A percentile compares a stretch with the other conserved stretches of the same genome.
Evolutionary conservation across 2,113 vertebrate genomes (phyloP).

Genomic region (Barbus barbus): DNA sequence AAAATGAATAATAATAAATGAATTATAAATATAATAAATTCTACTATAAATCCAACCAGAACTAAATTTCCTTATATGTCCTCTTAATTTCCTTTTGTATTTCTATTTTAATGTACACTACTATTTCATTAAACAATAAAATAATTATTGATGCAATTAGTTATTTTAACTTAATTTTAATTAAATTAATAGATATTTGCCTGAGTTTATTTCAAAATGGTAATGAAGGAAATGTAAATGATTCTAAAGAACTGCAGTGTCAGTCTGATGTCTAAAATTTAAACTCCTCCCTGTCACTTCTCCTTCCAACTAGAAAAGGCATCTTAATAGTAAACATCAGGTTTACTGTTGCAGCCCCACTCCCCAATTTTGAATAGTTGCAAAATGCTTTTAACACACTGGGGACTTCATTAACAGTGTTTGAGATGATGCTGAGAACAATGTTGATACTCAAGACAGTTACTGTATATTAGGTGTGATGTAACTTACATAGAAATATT

Average conservation of each 20-base stretch:
- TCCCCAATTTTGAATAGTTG: neutral
- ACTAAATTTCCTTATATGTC: neutral
- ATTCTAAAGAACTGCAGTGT: slow-evolving; percentile 24
- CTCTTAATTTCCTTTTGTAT: no score
- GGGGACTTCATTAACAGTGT: slow-evolving; percentile 45
- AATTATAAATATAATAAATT: no score
- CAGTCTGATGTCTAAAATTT: neutral
- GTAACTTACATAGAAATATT: neutral
- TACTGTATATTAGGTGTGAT: neutral
- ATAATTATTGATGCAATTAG: neutral
- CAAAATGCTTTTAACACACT: neutral
- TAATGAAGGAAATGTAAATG: neutral
- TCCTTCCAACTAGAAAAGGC: slow-evolving; percentile 1
- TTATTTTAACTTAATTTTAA: neutral
- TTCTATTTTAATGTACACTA: neutral
- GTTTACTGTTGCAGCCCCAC: neutral
- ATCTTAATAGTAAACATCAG: neutral
- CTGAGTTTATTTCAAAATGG: neutral
- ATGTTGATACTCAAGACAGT: neutral
- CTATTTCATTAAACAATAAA: neutral
- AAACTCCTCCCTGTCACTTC: neutral
- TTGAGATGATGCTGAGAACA: neutral
- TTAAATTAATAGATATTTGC: neutral
- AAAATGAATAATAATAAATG: neutral
- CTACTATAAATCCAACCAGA: no score